phyloP scores from a whole-genome alignment of 2,797 vertebrate species.

The Apogon hyalosoma region DNA sequence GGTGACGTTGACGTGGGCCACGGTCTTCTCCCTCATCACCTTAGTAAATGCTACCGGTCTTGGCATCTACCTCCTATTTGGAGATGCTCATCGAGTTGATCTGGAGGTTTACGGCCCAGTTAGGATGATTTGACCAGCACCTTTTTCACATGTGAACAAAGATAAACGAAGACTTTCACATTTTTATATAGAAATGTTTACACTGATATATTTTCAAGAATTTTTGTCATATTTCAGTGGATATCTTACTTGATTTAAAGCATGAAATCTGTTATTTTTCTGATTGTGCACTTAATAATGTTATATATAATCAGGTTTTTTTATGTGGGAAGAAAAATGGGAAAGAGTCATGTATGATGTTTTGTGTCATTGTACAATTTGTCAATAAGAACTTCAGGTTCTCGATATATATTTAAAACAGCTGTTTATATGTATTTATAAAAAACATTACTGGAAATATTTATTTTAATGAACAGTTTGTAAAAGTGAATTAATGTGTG shows the following conservation, averaged over 20 bases:
- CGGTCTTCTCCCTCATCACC: slow-evolving; percentile 70
- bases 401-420: background rate
- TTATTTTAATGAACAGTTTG: background rate
- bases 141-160: background rate
- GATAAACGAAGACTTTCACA: background rate
- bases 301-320: too few relatives aligned
- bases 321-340: too few relatives aligned
- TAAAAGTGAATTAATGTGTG: background rate
- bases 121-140: slow-evolving; percentile 24
- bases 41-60: slow-evolving; percentile 74
- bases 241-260: too few relatives aligned
- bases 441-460: background rate
- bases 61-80: slow-evolving; percentile 71
- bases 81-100: slow-evolving; percentile 73
- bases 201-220: background rate
- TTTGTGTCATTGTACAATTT: background rate
- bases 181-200: slow-evolving; percentile 13
- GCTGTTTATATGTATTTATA: background rate
- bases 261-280: too few relatives aligned
- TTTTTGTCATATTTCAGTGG: too few relatives aligned
- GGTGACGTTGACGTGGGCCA: slow-evolving; percentile 72
- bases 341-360: too few relatives aligned
- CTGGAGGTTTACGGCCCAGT: background rate
- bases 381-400: background rate
- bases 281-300: too few relatives aligned